Evolutionary conservation across 2,888 invertebrate species (phyloP), one percentile per base, ranked within the genome.

Genomic region (Ormyrus pomaceus): DNA sequence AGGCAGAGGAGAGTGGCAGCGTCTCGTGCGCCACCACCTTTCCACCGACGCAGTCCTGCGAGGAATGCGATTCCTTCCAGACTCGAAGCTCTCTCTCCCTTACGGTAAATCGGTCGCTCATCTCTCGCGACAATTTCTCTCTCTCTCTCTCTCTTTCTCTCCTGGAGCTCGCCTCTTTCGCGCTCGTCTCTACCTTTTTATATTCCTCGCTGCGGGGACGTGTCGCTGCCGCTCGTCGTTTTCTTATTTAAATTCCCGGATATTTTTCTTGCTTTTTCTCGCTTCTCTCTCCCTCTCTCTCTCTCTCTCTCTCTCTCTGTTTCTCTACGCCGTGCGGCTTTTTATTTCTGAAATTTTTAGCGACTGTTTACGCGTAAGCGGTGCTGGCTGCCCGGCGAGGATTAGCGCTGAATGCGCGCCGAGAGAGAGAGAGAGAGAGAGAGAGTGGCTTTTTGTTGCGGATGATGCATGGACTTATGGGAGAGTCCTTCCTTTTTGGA

Each of bases 21-120:
- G 71, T 75, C 72, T 46, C 45, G 69, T 66, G 79, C 79, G 70
- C 79, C 79, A 71, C 79, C 80, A 77, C 76, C 76, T 72, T 75
- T 59, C 62, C 72, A 46, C 73, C 77, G 55, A 74, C 77, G 74
- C 73, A 81, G 72, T 61, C 80, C 72, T 76, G 50, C 68, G 62
- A 80, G 77, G 81, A 81, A 81, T 81, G 81, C 78, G 78, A 77
- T 69, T 65, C 45, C 65, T 70, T 46, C 62, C 50, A 70, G 55
- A 55, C 65, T 70, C 53, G 19, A 19, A 19, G 19, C 19, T 46
- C 64, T 65, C 56, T 61, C 69, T 73, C 69, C 73, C 80, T 74
- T 74, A 78, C 81, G 81, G 81, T 81, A 81, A 81, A 81, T 78
- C 81, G 70, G 68, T 53, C 76, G 61, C 72, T 75, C 75, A 59